Base-by-base conservation (phyloP, 2,797 vertebrate genomes). In the Sebastolobus alascanus region DNA sequence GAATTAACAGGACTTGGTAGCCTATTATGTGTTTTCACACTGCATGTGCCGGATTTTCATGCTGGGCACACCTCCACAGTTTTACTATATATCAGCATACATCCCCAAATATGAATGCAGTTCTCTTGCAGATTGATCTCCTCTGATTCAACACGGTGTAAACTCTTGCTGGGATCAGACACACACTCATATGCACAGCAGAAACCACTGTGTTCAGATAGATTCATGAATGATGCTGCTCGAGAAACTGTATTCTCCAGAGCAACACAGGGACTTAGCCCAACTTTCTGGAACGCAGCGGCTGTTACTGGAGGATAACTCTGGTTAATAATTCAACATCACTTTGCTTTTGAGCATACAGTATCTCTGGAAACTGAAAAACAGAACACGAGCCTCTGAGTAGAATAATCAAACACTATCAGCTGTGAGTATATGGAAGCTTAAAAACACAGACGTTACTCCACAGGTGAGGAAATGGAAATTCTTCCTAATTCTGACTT, bases 311-410 rank as follows among this genome's bases (percentile, higher is more conserved):
- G 31, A 64, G 73, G 52, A 79, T 14, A 61, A 67, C 18, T 13
- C 37, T 50, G 65, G n/a, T 76, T 50, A 72, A 82, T 79, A 76
- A 86, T 86, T 76, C 68, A 79, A 33, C 67, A 79, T 64, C 20
- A 22, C 67, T 75, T 59, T 72, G 61, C 68, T 61, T 38, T n/a
- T 59, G 55, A 59, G 55, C 68, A 25, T 5, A 43, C 29, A 58
- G 27, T 27, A 27, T 37, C 50, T 69, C 29, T 22, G 54, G 46
- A 31, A 60, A 31, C 25, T n/a, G 27, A 25, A 33, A 50, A 40
- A 25, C n/a, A 33, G 43, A 46, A 43, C 25, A 52, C 12, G 29
- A n/a, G 33, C 54, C 16, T 69, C 54, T 70, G 56, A 35, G 68
- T n/a, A 52, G 46, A 73, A 69, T 43, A 54, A 70, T 43, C 27